Percentiles rank a stretch among this genome's conserved stretches.
Evolutionary conservation across 2,888 invertebrate genomes (phyloP).

Genomic region (Cosmopolites sordidus): DNA sequence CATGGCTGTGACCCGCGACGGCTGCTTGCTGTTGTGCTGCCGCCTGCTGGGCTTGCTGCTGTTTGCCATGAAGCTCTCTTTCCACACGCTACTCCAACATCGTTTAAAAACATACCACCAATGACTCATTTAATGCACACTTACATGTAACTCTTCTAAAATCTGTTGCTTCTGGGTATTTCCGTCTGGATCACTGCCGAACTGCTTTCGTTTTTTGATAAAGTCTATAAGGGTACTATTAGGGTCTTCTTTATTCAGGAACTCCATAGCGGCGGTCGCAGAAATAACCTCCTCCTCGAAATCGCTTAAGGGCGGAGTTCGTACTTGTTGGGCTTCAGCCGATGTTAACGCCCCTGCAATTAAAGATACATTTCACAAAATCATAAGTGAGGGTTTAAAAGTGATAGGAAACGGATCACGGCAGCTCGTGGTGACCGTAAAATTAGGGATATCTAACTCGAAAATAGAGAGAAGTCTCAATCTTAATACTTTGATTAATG

Average conservation of each 20-base stretch:
- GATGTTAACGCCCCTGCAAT: slow-evolving; percentile 49
- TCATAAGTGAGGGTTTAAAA: too few species aligned
- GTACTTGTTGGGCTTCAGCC: slow-evolving; percentile 56
- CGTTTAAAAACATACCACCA: neutral
- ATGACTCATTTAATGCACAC: slow-evolving; percentile 1
- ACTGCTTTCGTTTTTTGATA: slow-evolving; percentile 46
- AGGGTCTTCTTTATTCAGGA: slow-evolving; percentile 52
- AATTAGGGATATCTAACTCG: too few species aligned
- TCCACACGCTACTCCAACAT: slow-evolving; percentile 57
- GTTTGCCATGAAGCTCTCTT: slow-evolving; percentile 59
- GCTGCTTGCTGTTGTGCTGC: slow-evolving; percentile 30
- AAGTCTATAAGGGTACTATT: slow-evolving; percentile 48
- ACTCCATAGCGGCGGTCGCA: slow-evolving; percentile 42
- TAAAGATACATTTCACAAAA: too few species aligned
- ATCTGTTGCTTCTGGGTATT: slow-evolving; percentile 66
- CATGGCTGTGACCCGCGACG: slow-evolving; percentile 37
- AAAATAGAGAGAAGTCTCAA: too few species aligned
- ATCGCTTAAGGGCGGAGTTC: slow-evolving; percentile 48
- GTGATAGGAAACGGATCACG: too few species aligned
- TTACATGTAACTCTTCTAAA: slow-evolving; percentile 54
- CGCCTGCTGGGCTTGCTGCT: slow-evolving; percentile 26
- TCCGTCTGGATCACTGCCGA: slow-evolving; percentile 44
- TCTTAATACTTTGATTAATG: too few species aligned
- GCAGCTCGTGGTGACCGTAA: too few species aligned
- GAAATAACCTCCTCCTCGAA: slow-evolving; percentile 44